Evolutionary conservation across 2,888 invertebrate species (phyloP).

Genomic region (Diachrysia chrysitis): DNA sequence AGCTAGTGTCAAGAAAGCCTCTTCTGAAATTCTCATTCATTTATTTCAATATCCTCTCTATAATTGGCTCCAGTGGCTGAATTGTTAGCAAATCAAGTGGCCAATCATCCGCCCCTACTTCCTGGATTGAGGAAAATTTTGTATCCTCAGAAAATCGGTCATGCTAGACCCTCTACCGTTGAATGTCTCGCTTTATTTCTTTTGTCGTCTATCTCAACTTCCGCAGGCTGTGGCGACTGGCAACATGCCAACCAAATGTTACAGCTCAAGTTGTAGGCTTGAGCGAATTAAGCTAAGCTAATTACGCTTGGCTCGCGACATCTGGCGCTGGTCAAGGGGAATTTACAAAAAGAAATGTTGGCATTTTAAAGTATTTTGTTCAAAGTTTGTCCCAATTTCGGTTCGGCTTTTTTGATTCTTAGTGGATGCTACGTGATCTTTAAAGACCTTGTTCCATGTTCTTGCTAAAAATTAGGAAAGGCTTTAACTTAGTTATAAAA

Average conservation of each 20-base stretch:
- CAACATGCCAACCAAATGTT: slow-evolving; percentile 65
- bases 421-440: background rate
- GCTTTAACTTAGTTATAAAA: background rate
- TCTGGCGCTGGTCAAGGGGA: slow-evolving; percentile 25
- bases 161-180: slow-evolving; percentile 46
- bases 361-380: slow-evolving; percentile 11
- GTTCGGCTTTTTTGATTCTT: background rate
- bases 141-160: slow-evolving; percentile 25
- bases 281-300: slow-evolving; percentile 57
- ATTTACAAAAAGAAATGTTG: slow-evolving; percentile 28
- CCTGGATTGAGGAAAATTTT: slow-evolving; percentile 16
- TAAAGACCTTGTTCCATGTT: background rate
- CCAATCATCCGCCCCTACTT: background rate
- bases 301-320: slow-evolving; percentile 39
- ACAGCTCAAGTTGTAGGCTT: slow-evolving; percentile 55
- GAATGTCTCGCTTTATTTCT: slow-evolving; percentile 71
- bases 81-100: slow-evolving; percentile 4
- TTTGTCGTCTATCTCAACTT: slow-evolving; percentile 75
- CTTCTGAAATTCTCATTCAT: background rate
- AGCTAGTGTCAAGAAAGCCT: background rate
- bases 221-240: slow-evolving; percentile 73
- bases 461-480: background rate
- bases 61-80: background rate
- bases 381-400: background rate
- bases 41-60: slow-evolving; percentile 1